Percentiles rank a stretch among this genome's conserved stretches.
Conservation (phyloP, 2,797 vertebrate species). For the Notolepis coatsorum region DNA sequence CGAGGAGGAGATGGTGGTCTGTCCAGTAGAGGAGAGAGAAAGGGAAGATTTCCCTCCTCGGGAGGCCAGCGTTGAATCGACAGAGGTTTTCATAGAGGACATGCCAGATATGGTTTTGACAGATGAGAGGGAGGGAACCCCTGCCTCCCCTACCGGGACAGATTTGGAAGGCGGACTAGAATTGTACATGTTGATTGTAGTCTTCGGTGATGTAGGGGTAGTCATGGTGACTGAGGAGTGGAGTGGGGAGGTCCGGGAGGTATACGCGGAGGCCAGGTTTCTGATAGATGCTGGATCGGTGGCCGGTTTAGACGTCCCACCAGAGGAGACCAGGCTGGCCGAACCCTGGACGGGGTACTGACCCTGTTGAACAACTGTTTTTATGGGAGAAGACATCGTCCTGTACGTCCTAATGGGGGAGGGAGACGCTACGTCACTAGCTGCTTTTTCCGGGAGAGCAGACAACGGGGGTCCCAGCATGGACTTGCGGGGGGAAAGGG, state of each 20-base stretch:
- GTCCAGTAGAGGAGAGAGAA: slow-evolving; percentile 86
- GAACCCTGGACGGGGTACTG: slow-evolving; percentile 90
- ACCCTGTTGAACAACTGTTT: slow-evolving; percentile 94
- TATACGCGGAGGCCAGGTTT: slow-evolving; percentile 88
- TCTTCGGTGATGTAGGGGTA: slow-evolving; percentile 91
- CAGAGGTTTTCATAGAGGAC: slow-evolving; percentile 87
- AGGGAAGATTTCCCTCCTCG: slow-evolving; percentile 79
- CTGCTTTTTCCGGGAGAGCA: slow-evolving; percentile 93
- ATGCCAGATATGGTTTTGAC: slow-evolving; percentile 86
- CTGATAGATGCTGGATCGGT: slow-evolving; percentile 92
- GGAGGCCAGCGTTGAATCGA: slow-evolving; percentile 84
- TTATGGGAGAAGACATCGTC: slow-evolving; percentile 96
- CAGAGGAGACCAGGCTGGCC: slow-evolving; percentile 81
- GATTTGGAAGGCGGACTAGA: slow-evolving; percentile 92
- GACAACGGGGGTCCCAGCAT: slow-evolving; percentile 88
- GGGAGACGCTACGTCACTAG: slow-evolving; percentile 90
- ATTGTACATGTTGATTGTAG: slow-evolving; percentile 90
- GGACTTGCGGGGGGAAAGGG: slow-evolving; percentile 91
- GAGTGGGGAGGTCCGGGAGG: slow-evolving; percentile 91
- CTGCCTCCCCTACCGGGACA: slow-evolving; percentile 68
- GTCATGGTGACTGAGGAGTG: slow-evolving; percentile 85
- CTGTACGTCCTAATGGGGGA: slow-evolving; percentile 96
- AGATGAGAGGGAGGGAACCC: slow-evolving; percentile 81
- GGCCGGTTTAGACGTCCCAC: slow-evolving; percentile 81
- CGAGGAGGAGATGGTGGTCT: slow-evolving; percentile 86